Evolutionary conservation across 2,888 invertebrate species (phyloP), one percentile per base, ranked within the genome.

Genomic region (Phyto melanocephala): DNA sequence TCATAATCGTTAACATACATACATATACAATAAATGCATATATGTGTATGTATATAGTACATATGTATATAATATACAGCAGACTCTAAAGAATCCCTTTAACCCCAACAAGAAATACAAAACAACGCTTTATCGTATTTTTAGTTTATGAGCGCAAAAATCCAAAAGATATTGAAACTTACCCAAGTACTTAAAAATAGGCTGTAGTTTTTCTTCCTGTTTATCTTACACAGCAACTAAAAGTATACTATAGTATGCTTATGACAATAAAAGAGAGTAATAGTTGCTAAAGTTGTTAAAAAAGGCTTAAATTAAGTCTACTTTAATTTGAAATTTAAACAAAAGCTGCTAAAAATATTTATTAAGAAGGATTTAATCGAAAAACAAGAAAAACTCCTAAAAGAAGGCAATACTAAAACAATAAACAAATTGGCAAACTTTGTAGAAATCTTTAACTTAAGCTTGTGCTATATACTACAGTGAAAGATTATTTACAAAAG

Each of bases 1-100:
- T 60, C 80, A 70, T 75, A 80, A 74, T 68, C 54, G 58, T 70
- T 75, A 75, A 68, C 72, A 60, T 28, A 74, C 52, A 56, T 63
- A 72, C 40, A 65, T 45, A 20, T 10, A 54, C 67, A 60, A 56
- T 63, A 72, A 42, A 65, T 45, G 13, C 8, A 54, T 56, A 40
- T 33, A 33, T 6, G 7, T 33, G 7, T 52, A 6, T 52, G 6
- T 45, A 17, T 45, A 45, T 4, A 40, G 0, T n/a, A n/a, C n/a
- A n/a, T n/a, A n/a, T n/a, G n/a, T n/a, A n/a, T n/a, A 45, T 8
- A 45, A 13, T 50, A 13, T 50, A 10, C 28, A 10, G 54, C 54
- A 54, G 54, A 54, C 28, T 54, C 15, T 35, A 20, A 1, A 65
- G 47, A 28, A 33, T 4, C 24, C 22, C 15, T 22, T 50, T 4